Conservation (phyloP, 2,888 invertebrate species). For the Homarus gammarus region DNA sequence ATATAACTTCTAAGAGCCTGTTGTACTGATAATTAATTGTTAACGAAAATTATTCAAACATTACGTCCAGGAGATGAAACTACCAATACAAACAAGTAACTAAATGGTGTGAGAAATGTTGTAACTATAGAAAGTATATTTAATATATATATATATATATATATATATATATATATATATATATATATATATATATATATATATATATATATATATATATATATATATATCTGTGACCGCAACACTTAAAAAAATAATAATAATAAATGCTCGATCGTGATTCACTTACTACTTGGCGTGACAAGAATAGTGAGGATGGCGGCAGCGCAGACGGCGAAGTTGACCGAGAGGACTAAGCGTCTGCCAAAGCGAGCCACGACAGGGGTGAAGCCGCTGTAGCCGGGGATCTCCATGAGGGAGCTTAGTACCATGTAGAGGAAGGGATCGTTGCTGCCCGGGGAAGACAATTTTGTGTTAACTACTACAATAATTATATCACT, state of each 20-base stretch:
- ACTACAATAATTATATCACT: background rate
- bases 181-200: no score
- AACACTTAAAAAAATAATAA: conserved; percentile 23
- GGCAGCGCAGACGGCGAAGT: conserved; percentile 62
- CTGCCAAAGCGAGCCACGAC: conserved; percentile 54
- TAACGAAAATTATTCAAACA: no score
- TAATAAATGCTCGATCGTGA: background rate
- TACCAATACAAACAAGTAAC: no score
- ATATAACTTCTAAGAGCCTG: no score
- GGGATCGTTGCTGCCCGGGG: conserved; percentile 53
- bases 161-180: no score
- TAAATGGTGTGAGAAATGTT: no score
- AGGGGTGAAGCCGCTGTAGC: conserved; percentile 67
- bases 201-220: background rate
- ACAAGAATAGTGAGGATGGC: conserved; percentile 64
- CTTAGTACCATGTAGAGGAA: conserved; percentile 69
- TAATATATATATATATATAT: no score
- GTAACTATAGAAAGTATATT: no score
- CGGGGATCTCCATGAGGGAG: conserved; percentile 68
- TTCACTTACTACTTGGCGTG: conserved; percentile 49
- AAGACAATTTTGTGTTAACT: background rate
- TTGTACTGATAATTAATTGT: no score
- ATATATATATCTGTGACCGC: background rate
- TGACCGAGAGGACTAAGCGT: conserved; percentile 52
- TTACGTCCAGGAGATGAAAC: no score